Conservation (phyloP, 2,113 vertebrate genomes). For the Chamaea fasciata region DNA sequence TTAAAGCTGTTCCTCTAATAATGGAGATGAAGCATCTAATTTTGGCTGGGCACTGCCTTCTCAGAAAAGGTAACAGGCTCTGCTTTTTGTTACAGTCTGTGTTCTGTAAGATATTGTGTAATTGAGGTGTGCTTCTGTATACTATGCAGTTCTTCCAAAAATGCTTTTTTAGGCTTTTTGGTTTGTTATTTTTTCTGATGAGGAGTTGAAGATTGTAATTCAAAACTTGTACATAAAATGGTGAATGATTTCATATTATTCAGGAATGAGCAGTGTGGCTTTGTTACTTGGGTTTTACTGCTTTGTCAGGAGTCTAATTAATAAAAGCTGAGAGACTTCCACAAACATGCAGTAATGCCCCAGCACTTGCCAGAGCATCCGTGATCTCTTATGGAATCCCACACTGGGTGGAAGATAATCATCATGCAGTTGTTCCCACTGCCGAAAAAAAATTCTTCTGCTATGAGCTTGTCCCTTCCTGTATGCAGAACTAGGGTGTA, state of each 20-base stretch:
- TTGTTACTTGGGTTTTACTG: background rate
- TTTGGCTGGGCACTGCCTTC: constrained; percentile 12
- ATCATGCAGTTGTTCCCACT: constrained; percentile 21
- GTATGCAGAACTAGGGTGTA: background rate
- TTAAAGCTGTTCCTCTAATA: constrained; percentile 15
- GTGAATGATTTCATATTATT: constrained; percentile 52
- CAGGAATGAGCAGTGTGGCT: constrained; percentile 17
- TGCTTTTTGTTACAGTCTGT: constrained; percentile 47
- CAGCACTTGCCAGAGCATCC: background rate
- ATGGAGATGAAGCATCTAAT: background rate
- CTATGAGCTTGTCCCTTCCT: constrained; percentile 30
- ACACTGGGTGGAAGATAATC: background rate
- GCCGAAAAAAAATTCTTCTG: background rate
- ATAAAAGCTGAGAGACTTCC: constrained; percentile 49
- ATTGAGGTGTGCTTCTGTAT: constrained; percentile 60
- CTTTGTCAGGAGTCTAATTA: constrained; percentile 21
- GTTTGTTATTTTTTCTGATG: constrained; percentile 57
- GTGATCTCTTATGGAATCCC: background rate
- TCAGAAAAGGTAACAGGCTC: constrained; percentile 3
- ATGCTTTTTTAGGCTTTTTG: constrained; percentile 45
- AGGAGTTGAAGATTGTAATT: constrained; percentile 62
- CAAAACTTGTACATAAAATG: constrained; percentile 59
- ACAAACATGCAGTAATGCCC: background rate
- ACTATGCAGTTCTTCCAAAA: constrained; percentile 57
- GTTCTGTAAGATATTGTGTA: constrained; percentile 62